Evolutionary conservation across 2,888 invertebrate genomes (phyloP).

Genomic region (Crossocerus cetratus): DNA sequence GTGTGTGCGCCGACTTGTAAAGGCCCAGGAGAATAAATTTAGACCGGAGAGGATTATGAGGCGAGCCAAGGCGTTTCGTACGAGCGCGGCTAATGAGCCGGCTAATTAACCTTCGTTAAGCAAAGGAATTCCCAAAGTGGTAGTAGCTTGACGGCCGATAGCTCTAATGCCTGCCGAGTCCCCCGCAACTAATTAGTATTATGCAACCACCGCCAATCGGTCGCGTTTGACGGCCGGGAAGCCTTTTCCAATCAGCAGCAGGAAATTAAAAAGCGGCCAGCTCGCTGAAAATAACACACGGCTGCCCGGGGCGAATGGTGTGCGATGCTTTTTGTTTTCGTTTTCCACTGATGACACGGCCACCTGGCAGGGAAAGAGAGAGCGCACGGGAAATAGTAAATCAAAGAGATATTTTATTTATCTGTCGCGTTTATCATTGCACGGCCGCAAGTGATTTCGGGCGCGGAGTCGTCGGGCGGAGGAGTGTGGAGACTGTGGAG

Average conservation of each 20-base stretch:
- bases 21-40: slow-evolving; percentile 40
- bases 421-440: too few species aligned
- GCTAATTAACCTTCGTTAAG: slow-evolving; percentile 56
- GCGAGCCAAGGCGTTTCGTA: slow-evolving; percentile 23
- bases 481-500: neutral
- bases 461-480: neutral
- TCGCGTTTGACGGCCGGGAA: slow-evolving; percentile 14
- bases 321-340: too few species aligned
- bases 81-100: slow-evolving; percentile 54
- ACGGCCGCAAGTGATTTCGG: too few species aligned
- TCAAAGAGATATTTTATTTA: neutral
- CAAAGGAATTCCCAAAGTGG: slow-evolving; percentile 51
- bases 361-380: neutral
- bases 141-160: slow-evolving; percentile 25
- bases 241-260: slow-evolving; percentile 15
- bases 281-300: too few species aligned
- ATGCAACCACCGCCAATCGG: slow-evolving; percentile 17
- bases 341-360: too few species aligned
- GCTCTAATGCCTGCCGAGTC: slow-evolving; percentile 35
- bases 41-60: slow-evolving; percentile 34
- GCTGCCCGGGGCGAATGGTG: neutral
- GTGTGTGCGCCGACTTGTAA: slow-evolving; percentile 1
- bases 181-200: slow-evolving; percentile 50
- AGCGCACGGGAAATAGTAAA: neutral
- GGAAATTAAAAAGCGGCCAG: slow-evolving; percentile 17